Evolutionary conservation across 2,797 vertebrate genomes (phyloP), one percentile per base, ranked within the genome.

Genomic region (Danio kyathit): DNA sequence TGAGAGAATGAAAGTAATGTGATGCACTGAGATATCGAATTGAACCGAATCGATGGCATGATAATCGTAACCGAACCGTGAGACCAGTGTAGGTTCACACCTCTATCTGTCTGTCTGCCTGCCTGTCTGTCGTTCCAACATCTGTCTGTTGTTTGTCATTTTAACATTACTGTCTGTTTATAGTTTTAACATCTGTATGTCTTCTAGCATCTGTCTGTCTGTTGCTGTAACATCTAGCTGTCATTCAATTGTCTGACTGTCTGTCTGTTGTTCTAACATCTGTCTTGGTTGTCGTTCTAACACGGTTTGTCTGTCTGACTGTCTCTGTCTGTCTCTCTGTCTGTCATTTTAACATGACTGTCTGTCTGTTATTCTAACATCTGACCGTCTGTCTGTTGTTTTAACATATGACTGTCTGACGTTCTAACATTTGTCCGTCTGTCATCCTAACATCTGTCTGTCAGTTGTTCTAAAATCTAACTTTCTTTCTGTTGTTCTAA

Each of bases 301-400:
- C 14, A 29, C n/a, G n/a, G n/a, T n/a, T n/a, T n/a, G n/a, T n/a
- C n/a, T 14, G 1, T 52, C 51, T 1, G 0, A 54, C 16, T 7
- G 0, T 54, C 0, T n/a, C n/a, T n/a, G n/a, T 54, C 3, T 21
- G 0, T 60, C 3, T 7, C 0, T 61, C 38, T 2, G 0, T 40
- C 14, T 5, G 0, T 63, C 7, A 0, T 7, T 54, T 8, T 10
- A 29, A 29, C 29, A 29, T 29, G n/a, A n/a, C n/a, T 29, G 29
- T 29, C 29, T 29, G 29, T 29, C 29, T 29, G 1, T 63, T 11
- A 1, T 2, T 21, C 38, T 41, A 29, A 29, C 29, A 5, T 63
- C 7, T 1, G 2, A 41, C 5, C 38, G 0, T 59, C 57, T 29
- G 29, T 29, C 29, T 29, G 29, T 29, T 3, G 3, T 29, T 40